A percentile compares a stretch with the other conserved stretches of the same genome.
These are phyloP conservation scores for Varecia variegata DNA, from an alignment of 2,797 vertebrate species.

Conservation along the genomic window DNA sequence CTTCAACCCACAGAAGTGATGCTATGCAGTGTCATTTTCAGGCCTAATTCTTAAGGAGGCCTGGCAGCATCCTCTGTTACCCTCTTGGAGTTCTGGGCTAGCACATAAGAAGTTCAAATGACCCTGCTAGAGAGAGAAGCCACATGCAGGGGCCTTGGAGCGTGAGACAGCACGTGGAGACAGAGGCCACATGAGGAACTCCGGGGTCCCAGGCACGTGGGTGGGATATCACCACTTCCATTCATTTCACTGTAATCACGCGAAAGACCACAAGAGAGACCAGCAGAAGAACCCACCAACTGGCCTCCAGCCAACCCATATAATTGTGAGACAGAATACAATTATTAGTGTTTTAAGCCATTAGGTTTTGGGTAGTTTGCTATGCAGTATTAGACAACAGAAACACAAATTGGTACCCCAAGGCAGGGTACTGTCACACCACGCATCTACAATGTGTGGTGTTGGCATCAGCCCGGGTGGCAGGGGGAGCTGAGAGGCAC, in stretches of 20 bases:
- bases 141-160: no score
- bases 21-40: not conserved
- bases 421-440: no score
- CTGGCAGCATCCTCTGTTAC: not conserved
- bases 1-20: not conserved
- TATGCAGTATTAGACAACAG: not conserved
- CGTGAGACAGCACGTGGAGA: no score
- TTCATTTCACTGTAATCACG: not conserved
- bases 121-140: not conserved
- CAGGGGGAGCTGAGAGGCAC: not conserved
- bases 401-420: not conserved
- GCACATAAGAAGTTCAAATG: not conserved
- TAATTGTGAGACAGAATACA: not conserved
- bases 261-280: not conserved
- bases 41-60: not conserved
- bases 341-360: not conserved
- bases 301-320: not conserved
- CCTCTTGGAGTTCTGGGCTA: not conserved
- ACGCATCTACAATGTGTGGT: not conserved
- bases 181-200: not conserved
- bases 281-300: not conserved
- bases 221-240: not conserved
- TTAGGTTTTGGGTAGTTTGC: not conserved
- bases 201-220: accelerated
- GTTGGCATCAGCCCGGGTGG: not conserved